Conservation (phyloP, 2,888 invertebrate genomes). For the Dolichopus griseipennis region DNA sequence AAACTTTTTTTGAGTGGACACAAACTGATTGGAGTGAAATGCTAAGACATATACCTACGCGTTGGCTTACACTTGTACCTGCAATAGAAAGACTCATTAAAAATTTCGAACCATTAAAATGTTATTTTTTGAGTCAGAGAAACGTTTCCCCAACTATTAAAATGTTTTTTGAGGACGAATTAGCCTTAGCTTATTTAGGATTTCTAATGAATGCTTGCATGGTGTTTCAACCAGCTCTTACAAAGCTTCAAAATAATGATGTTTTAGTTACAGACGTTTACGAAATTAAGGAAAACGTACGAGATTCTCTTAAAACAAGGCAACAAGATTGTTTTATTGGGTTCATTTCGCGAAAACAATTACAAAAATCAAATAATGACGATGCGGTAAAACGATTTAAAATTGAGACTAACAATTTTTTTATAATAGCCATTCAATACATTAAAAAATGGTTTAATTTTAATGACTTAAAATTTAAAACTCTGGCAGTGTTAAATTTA, state of each 20-base stretch:
- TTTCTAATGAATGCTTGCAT: conserved; percentile 11
- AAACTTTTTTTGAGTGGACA: conserved; percentile 13
- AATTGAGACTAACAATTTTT: no score
- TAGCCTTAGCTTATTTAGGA: conserved; percentile 9
- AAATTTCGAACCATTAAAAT: conserved; percentile 12
- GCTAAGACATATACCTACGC: conserved; percentile 10
- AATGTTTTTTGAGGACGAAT: conserved; percentile 12
- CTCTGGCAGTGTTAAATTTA: conserved; percentile 8
- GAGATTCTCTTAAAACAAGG: conserved; percentile 10
- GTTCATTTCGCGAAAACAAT: conserved; percentile 7
- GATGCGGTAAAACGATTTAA: conserved; percentile 7
- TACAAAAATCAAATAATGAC: conserved; percentile 9
- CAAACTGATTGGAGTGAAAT: conserved; percentile 12
- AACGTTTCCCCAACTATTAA: conserved; percentile 10
- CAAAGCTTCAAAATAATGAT: conserved; percentile 9
- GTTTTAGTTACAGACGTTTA: conserved; percentile 11
- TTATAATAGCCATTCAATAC: neutral
- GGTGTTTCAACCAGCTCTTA: conserved; percentile 9
- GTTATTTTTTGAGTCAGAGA: conserved; percentile 10
- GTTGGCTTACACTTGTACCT: conserved; percentile 10
- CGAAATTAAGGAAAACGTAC: conserved; percentile 12
- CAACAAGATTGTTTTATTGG: conserved; percentile 11
- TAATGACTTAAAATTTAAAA: conserved; percentile 6
- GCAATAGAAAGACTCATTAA: conserved; percentile 10
- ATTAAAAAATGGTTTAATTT: conserved; percentile 8